A percentile compares a stretch with the other conserved stretches of the same genome.
Conservation (phyloP, 2,888 invertebrate species). For the Oeneis ivallda region DNA sequence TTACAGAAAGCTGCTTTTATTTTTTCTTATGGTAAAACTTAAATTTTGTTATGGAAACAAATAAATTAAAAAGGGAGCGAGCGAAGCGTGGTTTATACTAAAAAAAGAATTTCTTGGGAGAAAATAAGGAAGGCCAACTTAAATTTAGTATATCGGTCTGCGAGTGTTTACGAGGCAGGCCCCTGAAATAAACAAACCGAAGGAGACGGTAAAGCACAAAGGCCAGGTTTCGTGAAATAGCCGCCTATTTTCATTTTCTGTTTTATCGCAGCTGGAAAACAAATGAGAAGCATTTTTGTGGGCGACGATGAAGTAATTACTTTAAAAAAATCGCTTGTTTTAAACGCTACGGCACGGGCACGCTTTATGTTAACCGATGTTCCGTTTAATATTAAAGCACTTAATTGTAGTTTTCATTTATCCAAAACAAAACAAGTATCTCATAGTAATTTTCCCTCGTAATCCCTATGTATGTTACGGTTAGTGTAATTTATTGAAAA, state of each 20-base stretch:
- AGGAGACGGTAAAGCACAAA: constrained; percentile 64
- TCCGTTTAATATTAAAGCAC: constrained; percentile 18
- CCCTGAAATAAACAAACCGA: constrained; percentile 74
- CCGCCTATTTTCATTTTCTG: constrained; percentile 55
- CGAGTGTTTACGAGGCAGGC: constrained; percentile 74
- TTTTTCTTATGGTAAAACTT: constrained; percentile 7
- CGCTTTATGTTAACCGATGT: constrained; percentile 17
- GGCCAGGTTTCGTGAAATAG: constrained; percentile 65
- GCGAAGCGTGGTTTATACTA: constrained; percentile 42
- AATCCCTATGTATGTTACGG: not conserved
- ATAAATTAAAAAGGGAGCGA: constrained; percentile 34
- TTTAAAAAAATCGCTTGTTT: constrained; percentile 28
- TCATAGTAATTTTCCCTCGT: not conserved
- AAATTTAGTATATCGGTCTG: constrained; percentile 73
- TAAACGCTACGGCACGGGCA: constrained; percentile 19
- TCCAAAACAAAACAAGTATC: not conserved
- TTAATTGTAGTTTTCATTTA: not conserved
- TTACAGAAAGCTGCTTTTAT: not conserved
- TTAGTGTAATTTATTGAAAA: too few species aligned
- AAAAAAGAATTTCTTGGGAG: constrained; percentile 58
- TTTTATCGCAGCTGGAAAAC: constrained; percentile 60
- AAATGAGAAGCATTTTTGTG: constrained; percentile 50
- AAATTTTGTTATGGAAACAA: constrained; percentile 2
- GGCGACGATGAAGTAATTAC: constrained; percentile 36
- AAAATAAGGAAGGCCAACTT: constrained; percentile 69